These are phyloP conservation scores for Graptemys geographica DNA, from an alignment of 2,797 vertebrate genomes.

Conservation along the genomic window DNA sequence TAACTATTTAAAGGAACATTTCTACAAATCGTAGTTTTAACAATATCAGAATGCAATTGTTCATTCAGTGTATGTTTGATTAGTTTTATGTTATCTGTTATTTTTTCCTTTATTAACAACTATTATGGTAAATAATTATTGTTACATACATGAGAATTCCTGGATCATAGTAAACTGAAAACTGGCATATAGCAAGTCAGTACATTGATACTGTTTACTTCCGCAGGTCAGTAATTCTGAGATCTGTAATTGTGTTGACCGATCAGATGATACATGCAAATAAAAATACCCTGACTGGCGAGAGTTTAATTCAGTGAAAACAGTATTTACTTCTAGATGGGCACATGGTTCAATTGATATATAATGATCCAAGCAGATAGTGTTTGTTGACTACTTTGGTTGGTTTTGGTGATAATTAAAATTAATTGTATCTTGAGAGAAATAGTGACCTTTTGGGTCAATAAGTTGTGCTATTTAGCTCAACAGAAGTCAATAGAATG, in stretches of 20 bases:
- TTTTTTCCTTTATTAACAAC: slow-evolving; percentile 49
- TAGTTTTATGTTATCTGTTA: slow-evolving; percentile 3
- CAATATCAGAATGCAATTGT: slow-evolving; percentile 21
- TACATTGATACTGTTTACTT: background rate
- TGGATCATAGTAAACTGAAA: slow-evolving; percentile 18
- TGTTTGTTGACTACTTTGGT: slow-evolving; percentile 22
- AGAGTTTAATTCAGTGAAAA: slow-evolving; percentile 54
- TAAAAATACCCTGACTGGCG: slow-evolving; percentile 20
- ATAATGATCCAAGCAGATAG: slow-evolving; percentile 24
- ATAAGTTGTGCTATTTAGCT: rapidly evolving
- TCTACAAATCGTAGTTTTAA: background rate
- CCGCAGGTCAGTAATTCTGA: background rate
- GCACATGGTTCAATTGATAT: slow-evolving; percentile 60
- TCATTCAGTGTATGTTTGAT: slow-evolving; percentile 49
- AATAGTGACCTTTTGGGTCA: background rate
- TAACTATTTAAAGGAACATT: background rate
- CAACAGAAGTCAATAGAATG: background rate
- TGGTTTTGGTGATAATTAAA: slow-evolving; percentile 29
- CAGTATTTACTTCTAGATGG: slow-evolving; percentile 29
- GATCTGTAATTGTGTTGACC: background rate
- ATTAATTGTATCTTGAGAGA: background rate
- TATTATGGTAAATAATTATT: slow-evolving; percentile 45
- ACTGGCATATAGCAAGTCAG: background rate
- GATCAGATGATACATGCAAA: background rate
- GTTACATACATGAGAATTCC: slow-evolving; percentile 58